A percentile compares a stretch with the other conserved stretches of the same genome.
Conservation (phyloP, 2,888 invertebrate species). For the Eupeodes latifasciatus region DNA sequence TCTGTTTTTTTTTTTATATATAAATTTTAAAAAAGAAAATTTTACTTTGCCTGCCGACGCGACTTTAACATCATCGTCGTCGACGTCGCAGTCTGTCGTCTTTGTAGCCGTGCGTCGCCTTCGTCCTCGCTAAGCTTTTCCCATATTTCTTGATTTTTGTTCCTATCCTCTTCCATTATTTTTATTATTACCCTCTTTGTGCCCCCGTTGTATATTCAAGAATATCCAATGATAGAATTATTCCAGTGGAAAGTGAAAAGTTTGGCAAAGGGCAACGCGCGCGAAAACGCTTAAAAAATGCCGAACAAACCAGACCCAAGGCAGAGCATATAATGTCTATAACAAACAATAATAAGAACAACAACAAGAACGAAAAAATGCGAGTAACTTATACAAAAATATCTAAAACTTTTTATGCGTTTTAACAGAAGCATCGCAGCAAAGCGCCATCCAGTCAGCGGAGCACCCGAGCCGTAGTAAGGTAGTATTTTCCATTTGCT, state of each 20-base stretch:
- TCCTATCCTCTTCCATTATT: constrained; percentile 61
- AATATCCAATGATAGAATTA: constrained; percentile 65
- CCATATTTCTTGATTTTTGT: constrained; percentile 40
- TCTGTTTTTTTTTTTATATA: neutral
- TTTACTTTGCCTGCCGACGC: constrained; percentile 71
- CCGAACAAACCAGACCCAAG: constrained; percentile 45
- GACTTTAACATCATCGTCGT: constrained; percentile 20
- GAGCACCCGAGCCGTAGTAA: neutral
- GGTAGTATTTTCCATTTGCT: constrained; percentile 23
- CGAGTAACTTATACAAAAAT: constrained; percentile 65
- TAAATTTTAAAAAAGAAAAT: constrained; percentile 49
- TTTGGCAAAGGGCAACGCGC: constrained; percentile 78
- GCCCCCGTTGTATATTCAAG: constrained; percentile 49
- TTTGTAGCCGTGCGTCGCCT: neutral
- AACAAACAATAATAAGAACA: constrained; percentile 13
- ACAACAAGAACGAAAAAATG: constrained; percentile 32
- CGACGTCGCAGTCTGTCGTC: constrained; percentile 33
- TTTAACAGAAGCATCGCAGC: constrained; percentile 42
- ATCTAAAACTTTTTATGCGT: constrained; percentile 74
- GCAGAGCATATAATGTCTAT: neutral
- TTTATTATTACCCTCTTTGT: constrained; percentile 70
- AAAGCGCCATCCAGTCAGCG: neutral
- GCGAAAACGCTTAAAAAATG: constrained; percentile 70
- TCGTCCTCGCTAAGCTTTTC: constrained; percentile 63
- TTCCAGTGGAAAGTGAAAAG: constrained; percentile 80